These are phyloP conservation scores for Jordanella pulchra DNA, from an alignment of 2,797 vertebrate species.

Conservation along the genomic window DNA sequence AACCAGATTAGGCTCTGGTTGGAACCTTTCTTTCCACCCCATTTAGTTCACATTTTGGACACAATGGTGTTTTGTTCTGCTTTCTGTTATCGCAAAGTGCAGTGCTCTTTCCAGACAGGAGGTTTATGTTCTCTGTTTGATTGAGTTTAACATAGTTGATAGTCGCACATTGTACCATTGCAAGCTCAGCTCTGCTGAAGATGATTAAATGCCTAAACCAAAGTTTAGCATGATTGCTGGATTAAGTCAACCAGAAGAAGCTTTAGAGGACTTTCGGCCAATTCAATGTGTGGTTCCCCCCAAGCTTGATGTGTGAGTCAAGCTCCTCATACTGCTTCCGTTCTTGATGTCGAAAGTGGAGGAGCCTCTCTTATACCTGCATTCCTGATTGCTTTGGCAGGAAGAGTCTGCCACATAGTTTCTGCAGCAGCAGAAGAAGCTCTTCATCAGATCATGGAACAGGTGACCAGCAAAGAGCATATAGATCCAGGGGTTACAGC, in stretches of 20 bases:
- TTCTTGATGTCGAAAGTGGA: constrained; percentile 82
- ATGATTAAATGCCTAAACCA: constrained; percentile 30
- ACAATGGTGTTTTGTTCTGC: constrained; percentile 24
- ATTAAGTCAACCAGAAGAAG: constrained; percentile 15
- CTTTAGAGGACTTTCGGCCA: constrained; percentile 22
- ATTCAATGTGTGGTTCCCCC: constrained; percentile 30
- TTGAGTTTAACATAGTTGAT: constrained; percentile 20
- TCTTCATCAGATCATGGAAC: constrained; percentile 86
- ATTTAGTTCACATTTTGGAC: constrained; percentile 15
- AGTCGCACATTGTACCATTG: constrained; percentile 17
- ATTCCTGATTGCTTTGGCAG: constrained; percentile 74
- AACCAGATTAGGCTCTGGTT: neutral
- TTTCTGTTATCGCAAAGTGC: constrained; percentile 18
- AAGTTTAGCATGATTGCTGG: neutral
- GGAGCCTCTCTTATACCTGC: constrained; percentile 82
- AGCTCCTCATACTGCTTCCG: constrained; percentile 85
- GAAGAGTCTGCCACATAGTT: constrained; percentile 66
- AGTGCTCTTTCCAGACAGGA: neutral
- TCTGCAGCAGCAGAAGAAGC: constrained; percentile 85
- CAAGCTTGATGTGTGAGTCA: constrained; percentile 75
- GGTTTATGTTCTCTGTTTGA: constrained; percentile 21
- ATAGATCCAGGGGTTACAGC: constrained; percentile 99
- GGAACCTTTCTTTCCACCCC: neutral
- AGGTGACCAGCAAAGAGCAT: constrained; percentile 96
- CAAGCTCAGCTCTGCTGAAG: constrained; percentile 1